phyloP scores from a whole-genome alignment of 1,140 invertebrate species.

The Philotrypesis tridentata region DNA sequence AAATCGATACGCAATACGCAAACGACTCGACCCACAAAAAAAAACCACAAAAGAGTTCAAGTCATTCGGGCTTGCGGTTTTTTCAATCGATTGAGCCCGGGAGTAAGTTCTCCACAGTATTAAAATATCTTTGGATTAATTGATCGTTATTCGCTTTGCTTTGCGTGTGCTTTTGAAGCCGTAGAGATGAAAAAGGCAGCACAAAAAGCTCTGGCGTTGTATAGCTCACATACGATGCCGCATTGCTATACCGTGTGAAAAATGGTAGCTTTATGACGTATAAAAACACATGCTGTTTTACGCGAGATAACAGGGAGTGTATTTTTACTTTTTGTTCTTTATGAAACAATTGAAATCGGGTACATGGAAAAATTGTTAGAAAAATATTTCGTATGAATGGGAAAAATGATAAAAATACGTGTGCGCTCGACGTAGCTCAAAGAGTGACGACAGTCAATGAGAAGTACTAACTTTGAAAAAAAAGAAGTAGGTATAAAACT shows the following conservation, averaged over 20 bases:
- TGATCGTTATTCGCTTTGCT: conserved; percentile 20
- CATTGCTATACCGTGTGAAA: neutral
- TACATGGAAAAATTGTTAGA: neutral
- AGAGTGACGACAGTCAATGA: neutral
- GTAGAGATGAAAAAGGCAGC: neutral
- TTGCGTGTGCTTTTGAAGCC: neutral
- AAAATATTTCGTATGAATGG: neutral
- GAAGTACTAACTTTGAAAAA: neutral
- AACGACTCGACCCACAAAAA: neutral
- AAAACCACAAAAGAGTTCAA: neutral
- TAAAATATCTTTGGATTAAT: conserved; percentile 23
- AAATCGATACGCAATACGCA: conserved; percentile 9
- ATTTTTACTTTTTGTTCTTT: neutral
- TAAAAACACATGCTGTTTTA: neutral
- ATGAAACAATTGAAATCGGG: neutral
- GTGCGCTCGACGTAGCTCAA: neutral
- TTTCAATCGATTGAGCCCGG: conserved; percentile 1
- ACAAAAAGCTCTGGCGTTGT: neutral
- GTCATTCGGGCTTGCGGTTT: conserved; percentile 3
- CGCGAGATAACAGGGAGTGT: neutral
- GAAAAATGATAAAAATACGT: neutral
- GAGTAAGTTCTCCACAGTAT: neutral
- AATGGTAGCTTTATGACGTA: neutral
- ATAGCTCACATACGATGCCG: neutral
- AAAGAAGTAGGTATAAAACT: neutral